phyloP scores from a whole-genome alignment of 2,888 invertebrate species.

The Orthosia gracilis region DNA sequence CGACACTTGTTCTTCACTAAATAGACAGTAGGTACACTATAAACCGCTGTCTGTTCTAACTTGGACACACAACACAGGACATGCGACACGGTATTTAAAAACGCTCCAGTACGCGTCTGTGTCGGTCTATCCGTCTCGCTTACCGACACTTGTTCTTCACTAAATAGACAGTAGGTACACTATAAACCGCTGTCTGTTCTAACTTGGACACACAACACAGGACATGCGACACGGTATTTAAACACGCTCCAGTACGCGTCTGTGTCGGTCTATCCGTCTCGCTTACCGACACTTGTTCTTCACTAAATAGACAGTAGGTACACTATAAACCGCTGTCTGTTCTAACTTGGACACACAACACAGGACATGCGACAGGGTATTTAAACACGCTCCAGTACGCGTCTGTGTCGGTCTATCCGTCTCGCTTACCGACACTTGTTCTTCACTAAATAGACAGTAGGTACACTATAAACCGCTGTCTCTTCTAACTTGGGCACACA shows the following conservation, averaged over 20 bases:
- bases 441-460: too few species aligned
- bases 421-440: conserved; percentile 41
- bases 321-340: neutral
- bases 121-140: conserved; percentile 48
- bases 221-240: conserved; percentile 59
- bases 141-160: conserved; percentile 33
- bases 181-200: neutral
- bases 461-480: neutral
- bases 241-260: conserved; percentile 56
- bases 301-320: conserved; percentile 28
- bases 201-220: conserved; percentile 28
- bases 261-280: conserved; percentile 50
- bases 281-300: conserved; percentile 36
- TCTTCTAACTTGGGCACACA: too few species aligned
- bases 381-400: conserved; percentile 59
- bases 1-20: conserved; percentile 33
- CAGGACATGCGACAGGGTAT: conserved; percentile 63
- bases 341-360: neutral
- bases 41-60: neutral
- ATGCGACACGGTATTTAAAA: conserved; percentile 63
- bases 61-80: conserved; percentile 31
- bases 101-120: conserved; percentile 52
- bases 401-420: conserved; percentile 52
- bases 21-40: conserved; percentile 17
- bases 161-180: conserved; percentile 34